phyloP scores from a whole-genome alignment of 2,888 invertebrate species.

The Itoplectis maculator region DNA sequence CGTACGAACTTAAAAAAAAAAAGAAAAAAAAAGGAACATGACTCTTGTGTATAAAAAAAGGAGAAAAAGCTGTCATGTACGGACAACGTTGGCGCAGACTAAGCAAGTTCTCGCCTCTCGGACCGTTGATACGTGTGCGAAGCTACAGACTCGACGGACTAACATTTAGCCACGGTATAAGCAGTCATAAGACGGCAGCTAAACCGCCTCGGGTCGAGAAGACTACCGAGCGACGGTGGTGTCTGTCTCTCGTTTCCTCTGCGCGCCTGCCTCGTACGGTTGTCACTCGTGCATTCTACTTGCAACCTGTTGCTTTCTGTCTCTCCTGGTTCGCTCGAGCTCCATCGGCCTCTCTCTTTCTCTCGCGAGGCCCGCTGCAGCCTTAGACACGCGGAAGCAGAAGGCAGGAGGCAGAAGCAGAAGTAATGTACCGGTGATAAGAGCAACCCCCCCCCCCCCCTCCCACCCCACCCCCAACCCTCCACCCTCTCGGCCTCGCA shows the following conservation, averaged over 20 bases:
- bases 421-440: slow-evolving; percentile 51
- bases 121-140: too few species aligned
- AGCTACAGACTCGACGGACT: neutral
- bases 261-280: slow-evolving; percentile 67
- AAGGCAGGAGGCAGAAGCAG: slow-evolving; percentile 34
- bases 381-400: slow-evolving; percentile 10
- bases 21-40: too few species aligned
- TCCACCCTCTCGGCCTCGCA: too few species aligned
- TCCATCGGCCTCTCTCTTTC: slow-evolving; percentile 25
- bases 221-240: slow-evolving; percentile 18
- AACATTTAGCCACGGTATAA: slow-evolving; percentile 60
- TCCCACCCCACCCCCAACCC: slow-evolving; percentile 3
- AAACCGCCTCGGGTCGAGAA: slow-evolving; percentile 65
- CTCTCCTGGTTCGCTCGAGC: slow-evolving; percentile 73
- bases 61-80: too few species aligned
- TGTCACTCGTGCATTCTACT: slow-evolving; percentile 82
- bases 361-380: slow-evolving; percentile 12
- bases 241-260: slow-evolving; percentile 51
- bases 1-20: too few species aligned
- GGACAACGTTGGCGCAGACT: neutral
- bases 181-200: slow-evolving; percentile 66
- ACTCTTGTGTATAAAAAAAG: neutral
- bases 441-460: slow-evolving; percentile 24
- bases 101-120: too few species aligned
- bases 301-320: slow-evolving; percentile 83